A percentile compares a stretch with the other conserved stretches of the same genome.
Conservation (phyloP, 2,888 invertebrate species). For the Andrena fulva region DNA sequence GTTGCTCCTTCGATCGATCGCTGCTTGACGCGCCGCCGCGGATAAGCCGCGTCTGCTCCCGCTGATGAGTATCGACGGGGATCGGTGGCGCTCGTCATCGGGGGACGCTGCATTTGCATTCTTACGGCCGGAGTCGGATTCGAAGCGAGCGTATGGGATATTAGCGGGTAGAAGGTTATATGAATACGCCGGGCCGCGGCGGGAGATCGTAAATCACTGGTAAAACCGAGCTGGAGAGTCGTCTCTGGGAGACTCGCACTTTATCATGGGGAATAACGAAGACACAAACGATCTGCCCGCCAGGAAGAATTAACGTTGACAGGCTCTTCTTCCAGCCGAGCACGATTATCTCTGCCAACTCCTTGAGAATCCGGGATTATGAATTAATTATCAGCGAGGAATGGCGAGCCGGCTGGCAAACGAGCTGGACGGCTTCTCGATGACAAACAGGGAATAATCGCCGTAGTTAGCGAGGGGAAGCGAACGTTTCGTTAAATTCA, state of each 20-base stretch:
- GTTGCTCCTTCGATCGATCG: conserved; percentile 9
- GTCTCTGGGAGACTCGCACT: conserved; percentile 65
- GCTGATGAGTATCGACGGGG: conserved; percentile 27
- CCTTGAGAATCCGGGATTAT: conserved; percentile 60
- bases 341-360: conserved; percentile 62
- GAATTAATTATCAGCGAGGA: conserved; percentile 69
- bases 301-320: conserved; percentile 73
- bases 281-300: conserved; percentile 68
- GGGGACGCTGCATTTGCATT: conserved; percentile 48
- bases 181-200: conserved; percentile 74
- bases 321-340: conserved; percentile 36
- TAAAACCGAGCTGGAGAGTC: conserved; percentile 64
- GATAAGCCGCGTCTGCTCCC: neutral
- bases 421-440: conserved; percentile 44
- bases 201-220: conserved; percentile 75
- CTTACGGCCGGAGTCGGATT: conserved; percentile 35
- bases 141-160: conserved; percentile 77
- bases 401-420: conserved; percentile 37
- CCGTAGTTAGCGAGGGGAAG: conserved; percentile 34
- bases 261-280: conserved; percentile 74
- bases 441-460: conserved; percentile 66
- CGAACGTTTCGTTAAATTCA: conserved; percentile 56
- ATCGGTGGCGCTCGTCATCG: neutral
- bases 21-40: neutral
- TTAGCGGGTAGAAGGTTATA: conserved; percentile 76